Percentiles rank a stretch among this genome's conserved stretches.
Evolutionary conservation across 53 echinoderm and acorn worm genomes (phyloP).

Genomic region (Henricia sp.): DNA sequence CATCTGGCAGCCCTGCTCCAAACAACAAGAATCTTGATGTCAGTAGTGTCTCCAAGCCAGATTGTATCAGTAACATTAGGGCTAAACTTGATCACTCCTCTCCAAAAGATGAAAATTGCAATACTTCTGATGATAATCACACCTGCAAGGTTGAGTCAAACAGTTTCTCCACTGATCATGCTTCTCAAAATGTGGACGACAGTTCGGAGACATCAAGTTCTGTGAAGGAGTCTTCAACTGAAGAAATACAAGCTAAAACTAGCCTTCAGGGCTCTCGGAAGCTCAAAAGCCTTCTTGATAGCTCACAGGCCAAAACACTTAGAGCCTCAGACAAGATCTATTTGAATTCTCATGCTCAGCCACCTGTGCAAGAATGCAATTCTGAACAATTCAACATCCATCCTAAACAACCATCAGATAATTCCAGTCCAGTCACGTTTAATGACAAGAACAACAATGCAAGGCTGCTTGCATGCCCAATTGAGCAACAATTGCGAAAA

Average conservation of each 20-base stretch:
- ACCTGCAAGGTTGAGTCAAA: constrained; percentile 41
- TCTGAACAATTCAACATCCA: neutral
- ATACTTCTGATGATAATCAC: neutral
- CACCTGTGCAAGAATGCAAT: no score
- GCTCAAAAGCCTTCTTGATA: neutral
- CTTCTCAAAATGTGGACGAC: neutral
- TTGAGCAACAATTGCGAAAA: neutral
- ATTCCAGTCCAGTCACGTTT: neutral
- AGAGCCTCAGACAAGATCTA: no score
- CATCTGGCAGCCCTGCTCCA: no score
- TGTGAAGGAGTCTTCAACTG: neutral
- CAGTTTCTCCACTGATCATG: neutral
- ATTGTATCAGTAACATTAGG: constrained; percentile 4
- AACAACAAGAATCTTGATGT: no score
- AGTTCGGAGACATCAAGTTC: neutral
- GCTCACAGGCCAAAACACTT: neutral
- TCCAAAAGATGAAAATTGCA: constrained; percentile 5
- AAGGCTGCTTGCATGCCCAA: neutral
- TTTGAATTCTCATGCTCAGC: no score
- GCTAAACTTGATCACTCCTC: neutral
- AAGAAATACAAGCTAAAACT: neutral
- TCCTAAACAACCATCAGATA: neutral
- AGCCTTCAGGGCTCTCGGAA: neutral
- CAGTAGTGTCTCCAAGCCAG: no score
- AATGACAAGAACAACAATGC: constrained; percentile 48